Conservation (phyloP, 2,888 invertebrate species). For the Dione juno region DNA sequence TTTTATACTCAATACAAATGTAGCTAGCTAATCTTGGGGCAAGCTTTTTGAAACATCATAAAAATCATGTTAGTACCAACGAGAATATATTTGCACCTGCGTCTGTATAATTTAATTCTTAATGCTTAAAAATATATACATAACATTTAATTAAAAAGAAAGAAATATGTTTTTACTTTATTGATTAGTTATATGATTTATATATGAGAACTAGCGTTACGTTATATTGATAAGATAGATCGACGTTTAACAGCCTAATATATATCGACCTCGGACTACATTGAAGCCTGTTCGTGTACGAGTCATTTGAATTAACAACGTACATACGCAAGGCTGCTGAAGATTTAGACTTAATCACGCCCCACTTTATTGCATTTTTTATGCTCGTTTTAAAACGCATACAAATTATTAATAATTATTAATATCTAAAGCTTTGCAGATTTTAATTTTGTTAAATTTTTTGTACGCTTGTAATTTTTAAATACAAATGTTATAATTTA, state of each 20-base stretch:
- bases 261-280: constrained; percentile 54
- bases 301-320: constrained; percentile 50
- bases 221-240: constrained; percentile 52
- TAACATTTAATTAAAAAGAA: neutral
- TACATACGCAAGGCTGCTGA: constrained; percentile 39
- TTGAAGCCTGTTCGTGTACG: constrained; percentile 50
- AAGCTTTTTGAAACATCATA: neutral
- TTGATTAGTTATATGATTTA: constrained; percentile 49
- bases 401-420: constrained; percentile 1
- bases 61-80: neutral
- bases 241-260: constrained; percentile 51
- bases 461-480: neutral
- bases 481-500: too few relatives aligned
- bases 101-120: neutral
- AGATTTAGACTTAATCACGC: constrained; percentile 38
- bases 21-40: constrained; percentile 25
- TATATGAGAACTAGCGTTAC: constrained; percentile 47
- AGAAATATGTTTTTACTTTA: constrained; percentile 35
- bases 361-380: constrained; percentile 32
- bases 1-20: neutral
- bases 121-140: neutral
- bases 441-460: neutral
- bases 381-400: neutral
- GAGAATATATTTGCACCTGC: neutral
- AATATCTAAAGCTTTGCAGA: neutral